These are phyloP conservation scores for Oncorhynchus keta DNA, from an alignment of 2,113 vertebrate genomes.

Conservation along the genomic window DNA sequence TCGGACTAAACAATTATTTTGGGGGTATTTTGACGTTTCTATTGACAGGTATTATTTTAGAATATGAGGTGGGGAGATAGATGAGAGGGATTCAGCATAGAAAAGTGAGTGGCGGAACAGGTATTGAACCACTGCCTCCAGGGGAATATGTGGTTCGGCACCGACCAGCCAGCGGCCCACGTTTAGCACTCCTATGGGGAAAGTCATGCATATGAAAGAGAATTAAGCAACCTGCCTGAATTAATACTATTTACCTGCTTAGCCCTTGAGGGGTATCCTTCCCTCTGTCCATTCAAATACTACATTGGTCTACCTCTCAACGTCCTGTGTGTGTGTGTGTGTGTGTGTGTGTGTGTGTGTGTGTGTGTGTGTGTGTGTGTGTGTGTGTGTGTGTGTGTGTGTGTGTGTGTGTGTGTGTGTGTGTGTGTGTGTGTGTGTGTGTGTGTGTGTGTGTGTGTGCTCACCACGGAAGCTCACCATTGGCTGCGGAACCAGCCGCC, in stretches of 20 bases:
- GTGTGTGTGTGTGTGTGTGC: slow-evolving; percentile 11
- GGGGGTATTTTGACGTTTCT: too few relatives aligned
- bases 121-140: too few relatives aligned
- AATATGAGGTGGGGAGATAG: too few relatives aligned
- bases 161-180: too few relatives aligned
- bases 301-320: slow-evolving; percentile 64
- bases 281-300: slow-evolving; percentile 41
- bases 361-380: too few relatives aligned
- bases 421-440: slow-evolving; percentile 26
- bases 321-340: slow-evolving; percentile 33
- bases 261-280: background rate
- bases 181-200: too few relatives aligned
- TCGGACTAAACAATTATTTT: too few relatives aligned
- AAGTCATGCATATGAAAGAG: background rate
- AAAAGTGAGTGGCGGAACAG: too few relatives aligned
- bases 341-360: slow-evolving; percentile 23
- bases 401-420: background rate
- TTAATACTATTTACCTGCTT: background rate
- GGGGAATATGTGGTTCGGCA: too few relatives aligned
- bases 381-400: too few relatives aligned
- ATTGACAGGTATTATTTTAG: too few relatives aligned
- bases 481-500: slow-evolving; percentile 63
- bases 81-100: too few relatives aligned
- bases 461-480: slow-evolving; percentile 62
- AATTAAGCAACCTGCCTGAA: background rate